Conservation (phyloP, 2,888 invertebrate species). For the Drosophila suboccidentalis region DNA sequence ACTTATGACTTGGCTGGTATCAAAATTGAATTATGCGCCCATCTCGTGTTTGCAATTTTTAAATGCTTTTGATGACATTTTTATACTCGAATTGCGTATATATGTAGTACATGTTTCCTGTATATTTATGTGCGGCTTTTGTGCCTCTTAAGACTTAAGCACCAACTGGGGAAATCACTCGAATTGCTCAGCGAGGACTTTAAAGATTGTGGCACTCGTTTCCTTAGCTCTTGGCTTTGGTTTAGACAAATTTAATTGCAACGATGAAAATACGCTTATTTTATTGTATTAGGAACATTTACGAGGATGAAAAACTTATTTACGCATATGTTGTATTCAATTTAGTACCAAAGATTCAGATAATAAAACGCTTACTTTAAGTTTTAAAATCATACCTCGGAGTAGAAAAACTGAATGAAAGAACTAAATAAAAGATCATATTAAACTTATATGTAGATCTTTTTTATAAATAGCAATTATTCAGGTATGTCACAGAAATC, state of each 20-base stretch:
- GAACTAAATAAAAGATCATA: too few relatives aligned
- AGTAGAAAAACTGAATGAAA: background rate
- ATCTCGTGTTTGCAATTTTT: slow-evolving; percentile 62
- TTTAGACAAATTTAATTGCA: slow-evolving; percentile 15
- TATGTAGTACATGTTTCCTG: slow-evolving; percentile 16
- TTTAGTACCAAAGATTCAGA: background rate
- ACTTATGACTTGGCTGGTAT: slow-evolving; percentile 54
- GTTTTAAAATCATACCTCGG: background rate
- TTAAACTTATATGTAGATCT: too few relatives aligned
- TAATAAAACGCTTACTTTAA: background rate
- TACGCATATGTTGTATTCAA: background rate
- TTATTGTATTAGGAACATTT: background rate
- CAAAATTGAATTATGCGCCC: slow-evolving; percentile 70
- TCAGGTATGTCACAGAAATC: too few relatives aligned
- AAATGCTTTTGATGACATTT: slow-evolving; percentile 79
- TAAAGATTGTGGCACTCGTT: slow-evolving; percentile 10
- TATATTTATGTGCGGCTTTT: slow-evolving; percentile 40
- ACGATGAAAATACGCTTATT: slow-evolving; percentile 11
- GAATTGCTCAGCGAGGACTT: slow-evolving; percentile 35
- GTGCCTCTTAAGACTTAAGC: slow-evolving; percentile 56
- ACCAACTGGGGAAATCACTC: slow-evolving; percentile 71
- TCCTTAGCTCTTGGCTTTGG: background rate
- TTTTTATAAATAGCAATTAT: too few relatives aligned
- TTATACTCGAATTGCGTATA: slow-evolving; percentile 43
- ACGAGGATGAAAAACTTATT: background rate